Conservation (phyloP, 2,113 vertebrate genomes). For the Hypocryptadius cinnamomeus region DNA sequence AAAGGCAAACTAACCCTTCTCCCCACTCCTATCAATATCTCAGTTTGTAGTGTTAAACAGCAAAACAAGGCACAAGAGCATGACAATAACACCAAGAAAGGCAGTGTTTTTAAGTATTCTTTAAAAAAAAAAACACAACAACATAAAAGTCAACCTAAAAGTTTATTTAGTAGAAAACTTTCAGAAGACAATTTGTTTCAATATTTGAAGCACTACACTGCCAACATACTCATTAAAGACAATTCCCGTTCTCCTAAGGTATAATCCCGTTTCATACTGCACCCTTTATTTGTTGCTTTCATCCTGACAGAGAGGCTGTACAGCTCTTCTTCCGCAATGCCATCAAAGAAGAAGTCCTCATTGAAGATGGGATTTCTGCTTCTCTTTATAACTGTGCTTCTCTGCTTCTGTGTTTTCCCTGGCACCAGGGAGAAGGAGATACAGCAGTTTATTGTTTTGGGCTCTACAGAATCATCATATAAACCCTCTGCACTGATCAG, state of each 20-base stretch:
- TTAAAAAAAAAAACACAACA: not conserved
- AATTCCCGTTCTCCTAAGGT: conserved; percentile 54
- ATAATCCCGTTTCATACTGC: conserved; percentile 71
- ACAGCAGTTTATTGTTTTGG: conserved; percentile 80
- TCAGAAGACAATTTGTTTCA: conserved; percentile 21
- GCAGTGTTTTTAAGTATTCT: not conserved
- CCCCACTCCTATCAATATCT: not conserved
- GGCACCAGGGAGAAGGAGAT: conserved; percentile 79
- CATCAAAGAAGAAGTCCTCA: conserved; percentile 88
- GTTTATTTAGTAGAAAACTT: conserved; percentile 71
- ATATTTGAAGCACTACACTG: not conserved
- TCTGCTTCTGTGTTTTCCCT: conserved; percentile 81
- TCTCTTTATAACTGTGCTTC: conserved; percentile 81
- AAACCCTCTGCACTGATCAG: conserved; percentile 81
- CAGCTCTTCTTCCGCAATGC: conserved; percentile 76
- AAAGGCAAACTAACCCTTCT: not conserved
- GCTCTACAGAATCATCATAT: conserved; percentile 69
- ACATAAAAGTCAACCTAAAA: not conserved
- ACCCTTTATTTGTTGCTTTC: conserved; percentile 82
- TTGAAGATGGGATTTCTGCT: conserved; percentile 88
- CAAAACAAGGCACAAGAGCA: not conserved
- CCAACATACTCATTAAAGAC: conserved; percentile 32
- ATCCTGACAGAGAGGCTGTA: conserved; percentile 72
- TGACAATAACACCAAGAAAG: not conserved
- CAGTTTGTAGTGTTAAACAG: not conserved